Evolutionary conservation across 2,797 vertebrate species (phyloP).

Genomic region (Trematomus bernacchii): DNA sequence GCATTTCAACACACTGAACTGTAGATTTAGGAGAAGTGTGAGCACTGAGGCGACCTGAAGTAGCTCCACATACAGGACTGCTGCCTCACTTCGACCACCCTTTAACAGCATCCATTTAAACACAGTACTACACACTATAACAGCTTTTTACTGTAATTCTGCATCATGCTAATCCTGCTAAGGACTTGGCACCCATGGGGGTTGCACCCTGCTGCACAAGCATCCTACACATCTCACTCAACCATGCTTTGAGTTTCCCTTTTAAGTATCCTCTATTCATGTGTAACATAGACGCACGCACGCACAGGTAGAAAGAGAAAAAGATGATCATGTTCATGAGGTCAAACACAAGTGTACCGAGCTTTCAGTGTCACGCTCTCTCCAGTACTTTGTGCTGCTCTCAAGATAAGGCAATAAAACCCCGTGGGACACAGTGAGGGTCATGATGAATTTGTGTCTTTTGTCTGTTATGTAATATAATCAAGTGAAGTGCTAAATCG

Average conservation of each 20-base stretch:
- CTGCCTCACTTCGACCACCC: not conserved
- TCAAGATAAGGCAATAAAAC: conserved; percentile 81
- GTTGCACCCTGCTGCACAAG: conserved; percentile 27
- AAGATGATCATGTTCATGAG: conserved; percentile 88
- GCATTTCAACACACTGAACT: conserved; percentile 41
- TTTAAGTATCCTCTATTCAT: conserved; percentile 16
- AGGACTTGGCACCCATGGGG: conserved; percentile 8
- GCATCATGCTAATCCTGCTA: not conserved
- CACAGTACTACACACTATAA: conserved; percentile 1
- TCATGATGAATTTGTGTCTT: conserved; percentile 1
- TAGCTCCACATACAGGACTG: conserved; percentile 9
- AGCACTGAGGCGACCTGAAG: conserved; percentile 20
- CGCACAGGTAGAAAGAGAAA: not conserved
- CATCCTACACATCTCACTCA: conserved; percentile 15
- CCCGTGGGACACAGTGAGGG: not conserved
- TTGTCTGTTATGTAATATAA: conserved; percentile 3
- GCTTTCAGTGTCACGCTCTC: conserved; percentile 92
- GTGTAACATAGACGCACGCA: not conserved
- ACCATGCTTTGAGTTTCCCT: not conserved
- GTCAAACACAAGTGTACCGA: conserved; percentile 98
- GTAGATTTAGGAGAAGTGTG: conserved; percentile 39
- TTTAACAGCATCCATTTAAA: conserved; percentile 4
- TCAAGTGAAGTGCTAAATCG: not conserved
- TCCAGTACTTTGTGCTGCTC: conserved; percentile 96
- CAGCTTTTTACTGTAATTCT: conserved; percentile 13